Conservation (phyloP, 2,888 invertebrate species). For the Mimas tiliae region DNA sequence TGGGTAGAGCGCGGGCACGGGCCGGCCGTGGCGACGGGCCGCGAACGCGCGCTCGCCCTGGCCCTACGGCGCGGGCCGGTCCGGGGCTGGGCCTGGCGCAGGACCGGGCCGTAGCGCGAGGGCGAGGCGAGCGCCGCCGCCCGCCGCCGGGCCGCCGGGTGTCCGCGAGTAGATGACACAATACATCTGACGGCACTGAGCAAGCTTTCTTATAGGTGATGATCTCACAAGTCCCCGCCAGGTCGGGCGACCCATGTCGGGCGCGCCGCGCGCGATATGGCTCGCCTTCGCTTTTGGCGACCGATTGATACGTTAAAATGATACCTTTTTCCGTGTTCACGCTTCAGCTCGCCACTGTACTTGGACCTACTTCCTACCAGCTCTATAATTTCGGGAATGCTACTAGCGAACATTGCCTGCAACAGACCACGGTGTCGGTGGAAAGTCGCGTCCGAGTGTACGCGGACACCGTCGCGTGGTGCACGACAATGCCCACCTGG, state of each 20-base stretch:
- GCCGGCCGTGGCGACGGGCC: slow-evolving; percentile 54
- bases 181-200: slow-evolving; percentile 86
- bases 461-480: slow-evolving; percentile 81
- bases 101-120: slow-evolving; percentile 45
- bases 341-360: slow-evolving; percentile 99
- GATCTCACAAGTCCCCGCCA: slow-evolving; percentile 71
- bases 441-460: slow-evolving; percentile 64
- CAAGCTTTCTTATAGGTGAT: slow-evolving; percentile 81
- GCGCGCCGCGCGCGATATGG: slow-evolving; percentile 58
- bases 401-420: slow-evolving; percentile 99
- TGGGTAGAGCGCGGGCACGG: slow-evolving; percentile 79
- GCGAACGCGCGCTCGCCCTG: slow-evolving; percentile 51
- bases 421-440: slow-evolving; percentile 87
- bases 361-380: slow-evolving; percentile 99
- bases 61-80: slow-evolving; percentile 44
- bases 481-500: slow-evolving; percentile 83
- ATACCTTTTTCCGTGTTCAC: slow-evolving; percentile 99
- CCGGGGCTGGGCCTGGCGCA: slow-evolving; percentile 48
- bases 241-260: slow-evolving; percentile 74
- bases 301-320: slow-evolving; percentile 78
- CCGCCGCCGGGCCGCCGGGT: slow-evolving; percentile 60
- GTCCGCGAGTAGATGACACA: slow-evolving; percentile 83
- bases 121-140: slow-evolving; percentile 48
- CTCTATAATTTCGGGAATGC: slow-evolving; percentile 99
- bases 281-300: slow-evolving; percentile 77